Evolutionary conservation across 2,797 vertebrate genomes (phyloP).

Genomic region (Gymnodraco acuticeps): DNA sequence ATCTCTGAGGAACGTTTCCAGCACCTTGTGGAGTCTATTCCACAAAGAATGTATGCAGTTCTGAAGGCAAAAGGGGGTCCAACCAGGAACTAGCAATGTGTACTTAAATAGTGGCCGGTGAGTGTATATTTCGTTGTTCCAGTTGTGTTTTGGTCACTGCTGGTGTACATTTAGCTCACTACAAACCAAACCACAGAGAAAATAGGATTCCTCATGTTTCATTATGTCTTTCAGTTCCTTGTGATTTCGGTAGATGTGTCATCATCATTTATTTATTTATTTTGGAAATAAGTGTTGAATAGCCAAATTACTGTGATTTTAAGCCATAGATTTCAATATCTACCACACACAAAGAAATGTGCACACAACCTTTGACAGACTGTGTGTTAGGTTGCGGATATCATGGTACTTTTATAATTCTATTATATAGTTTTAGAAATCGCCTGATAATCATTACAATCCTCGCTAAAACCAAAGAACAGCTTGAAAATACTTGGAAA

Average conservation of each 20-base stretch:
- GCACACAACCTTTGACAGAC: slow-evolving; percentile 27
- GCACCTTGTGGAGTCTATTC: too few relatives aligned
- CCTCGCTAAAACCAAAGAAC: slow-evolving; percentile 76
- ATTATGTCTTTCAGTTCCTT: slow-evolving; percentile 20
- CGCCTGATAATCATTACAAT: slow-evolving; percentile 44
- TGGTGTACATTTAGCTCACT: slow-evolving; percentile 44
- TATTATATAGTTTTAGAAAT: slow-evolving; percentile 35
- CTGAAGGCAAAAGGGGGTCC: too few relatives aligned
- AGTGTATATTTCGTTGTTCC: too few relatives aligned
- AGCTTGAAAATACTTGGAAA: slow-evolving; percentile 28
- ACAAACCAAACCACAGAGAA: slow-evolving; percentile 32
- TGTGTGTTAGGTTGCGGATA: slow-evolving; percentile 24
- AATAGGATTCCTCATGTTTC: slow-evolving; percentile 18
- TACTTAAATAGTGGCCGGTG: too few relatives aligned
- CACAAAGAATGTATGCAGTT: too few relatives aligned
- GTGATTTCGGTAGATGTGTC: slow-evolving; percentile 38
- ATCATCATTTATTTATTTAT: slow-evolving; percentile 71
- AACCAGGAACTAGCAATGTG: too few relatives aligned
- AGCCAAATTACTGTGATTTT: slow-evolving; percentile 57
- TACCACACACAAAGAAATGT: slow-evolving; percentile 30
- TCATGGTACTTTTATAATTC: slow-evolving; percentile 74
- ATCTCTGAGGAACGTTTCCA: too few relatives aligned
- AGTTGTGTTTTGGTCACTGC: slow-evolving; percentile 12
- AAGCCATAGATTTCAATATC: slow-evolving; percentile 72
- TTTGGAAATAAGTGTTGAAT: slow-evolving; percentile 40